phyloP scores from a whole-genome alignment of 2,888 invertebrate genomes.

The Ophraella communa region DNA sequence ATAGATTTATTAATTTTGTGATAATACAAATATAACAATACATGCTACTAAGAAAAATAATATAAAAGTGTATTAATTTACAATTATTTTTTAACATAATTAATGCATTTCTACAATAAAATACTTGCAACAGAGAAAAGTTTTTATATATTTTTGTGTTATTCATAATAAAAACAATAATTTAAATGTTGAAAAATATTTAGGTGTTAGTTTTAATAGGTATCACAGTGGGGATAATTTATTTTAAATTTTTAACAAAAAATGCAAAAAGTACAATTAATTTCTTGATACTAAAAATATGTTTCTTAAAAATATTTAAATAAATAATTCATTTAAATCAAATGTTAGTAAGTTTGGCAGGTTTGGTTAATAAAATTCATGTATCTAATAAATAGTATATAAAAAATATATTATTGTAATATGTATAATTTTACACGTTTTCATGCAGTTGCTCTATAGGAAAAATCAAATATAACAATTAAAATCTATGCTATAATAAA shows the following conservation, averaged over 20 bases:
- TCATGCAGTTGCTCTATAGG: not conserved
- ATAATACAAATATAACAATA: conserved; percentile 1
- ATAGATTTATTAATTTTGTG: not conserved
- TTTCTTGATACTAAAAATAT: not conserved
- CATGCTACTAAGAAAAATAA: not conserved
- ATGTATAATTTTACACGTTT: not conserved
- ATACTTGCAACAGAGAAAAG: not conserved
- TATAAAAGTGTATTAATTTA: not conserved
- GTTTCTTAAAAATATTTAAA: too few relatives aligned
- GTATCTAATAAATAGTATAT: not conserved
- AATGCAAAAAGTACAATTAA: not conserved
- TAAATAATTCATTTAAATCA: too few relatives aligned
- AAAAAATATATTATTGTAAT: not conserved
- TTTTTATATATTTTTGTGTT: not conserved
- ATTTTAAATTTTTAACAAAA: not conserved
- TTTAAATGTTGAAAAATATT: not conserved
- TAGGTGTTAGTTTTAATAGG: not conserved
- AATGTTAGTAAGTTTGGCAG: too few relatives aligned
- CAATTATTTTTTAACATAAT: not conserved
- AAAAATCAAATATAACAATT: not conserved
- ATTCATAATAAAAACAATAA: not conserved
- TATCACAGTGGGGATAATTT: not conserved
- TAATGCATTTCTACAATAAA: not conserved
- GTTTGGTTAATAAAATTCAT: not conserved
- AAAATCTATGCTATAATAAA: too few relatives aligned